phyloP scores from a whole-genome alignment of 2,113 vertebrate genomes.

The Anhinga anhinga region DNA sequence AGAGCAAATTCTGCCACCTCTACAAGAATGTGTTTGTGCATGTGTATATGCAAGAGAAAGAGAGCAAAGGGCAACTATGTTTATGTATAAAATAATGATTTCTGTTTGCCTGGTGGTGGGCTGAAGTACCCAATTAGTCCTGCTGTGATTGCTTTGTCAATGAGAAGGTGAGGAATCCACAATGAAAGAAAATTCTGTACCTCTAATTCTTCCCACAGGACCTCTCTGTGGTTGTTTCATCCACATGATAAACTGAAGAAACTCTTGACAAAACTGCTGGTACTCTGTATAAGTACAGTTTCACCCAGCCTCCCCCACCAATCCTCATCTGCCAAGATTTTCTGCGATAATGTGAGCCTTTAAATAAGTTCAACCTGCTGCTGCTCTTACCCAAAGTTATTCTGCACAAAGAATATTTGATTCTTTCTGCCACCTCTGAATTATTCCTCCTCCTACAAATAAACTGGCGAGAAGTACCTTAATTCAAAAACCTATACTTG shows the following conservation, averaged over 20 bases:
- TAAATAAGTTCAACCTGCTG: not conserved
- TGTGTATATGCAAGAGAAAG: not conserved
- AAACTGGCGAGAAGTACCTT: not conserved
- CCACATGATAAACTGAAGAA: not conserved
- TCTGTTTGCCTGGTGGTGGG: not conserved
- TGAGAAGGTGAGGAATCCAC: not conserved
- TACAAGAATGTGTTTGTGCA: not conserved
- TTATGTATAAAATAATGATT: not conserved
- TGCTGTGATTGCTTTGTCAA: not conserved
- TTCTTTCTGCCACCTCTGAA: not conserved
- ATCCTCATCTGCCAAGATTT: not conserved
- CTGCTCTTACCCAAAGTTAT: not conserved
- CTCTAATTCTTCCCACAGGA: not conserved
- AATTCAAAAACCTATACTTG: not conserved
- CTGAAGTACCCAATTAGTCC: not conserved
- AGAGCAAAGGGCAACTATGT: not conserved
- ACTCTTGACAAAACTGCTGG: not conserved
- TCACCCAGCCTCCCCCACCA: not conserved
- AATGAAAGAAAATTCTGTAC: not conserved
- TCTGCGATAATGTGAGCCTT: not conserved
- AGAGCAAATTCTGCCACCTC: not conserved
- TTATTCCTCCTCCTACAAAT: not conserved
- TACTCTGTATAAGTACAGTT: not conserved
- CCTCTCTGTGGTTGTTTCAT: not conserved
- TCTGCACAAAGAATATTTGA: not conserved